phyloP scores from a whole-genome alignment of 2,113 vertebrate genomes.

The Actenoides lindsayi region DNA sequence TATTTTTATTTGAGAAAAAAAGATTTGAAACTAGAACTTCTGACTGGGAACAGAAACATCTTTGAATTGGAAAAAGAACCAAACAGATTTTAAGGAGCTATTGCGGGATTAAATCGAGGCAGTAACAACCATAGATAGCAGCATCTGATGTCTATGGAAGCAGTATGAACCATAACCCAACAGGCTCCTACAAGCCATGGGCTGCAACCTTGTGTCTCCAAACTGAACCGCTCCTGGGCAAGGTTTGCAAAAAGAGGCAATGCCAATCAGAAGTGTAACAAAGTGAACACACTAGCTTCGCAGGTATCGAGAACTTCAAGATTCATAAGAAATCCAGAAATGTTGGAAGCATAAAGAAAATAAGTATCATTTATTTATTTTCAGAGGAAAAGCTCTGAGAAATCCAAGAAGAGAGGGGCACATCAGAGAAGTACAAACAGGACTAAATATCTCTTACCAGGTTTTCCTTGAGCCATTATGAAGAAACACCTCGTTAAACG shows the following conservation, averaged over 20 bases:
- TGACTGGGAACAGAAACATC: neutral
- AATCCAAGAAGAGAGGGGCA: neutral
- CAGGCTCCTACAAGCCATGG: neutral
- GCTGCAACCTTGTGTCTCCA: neutral
- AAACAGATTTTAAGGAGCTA: neutral
- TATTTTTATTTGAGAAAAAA: neutral
- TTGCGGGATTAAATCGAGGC: neutral
- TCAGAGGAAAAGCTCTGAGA: neutral
- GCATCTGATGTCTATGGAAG: neutral
- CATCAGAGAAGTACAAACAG: neutral
- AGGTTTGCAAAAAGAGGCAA: neutral
- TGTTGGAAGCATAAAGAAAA: neutral
- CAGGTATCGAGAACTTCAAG: neutral
- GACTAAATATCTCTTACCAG: neutral
- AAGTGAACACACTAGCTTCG: neutral
- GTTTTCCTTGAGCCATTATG: neutral
- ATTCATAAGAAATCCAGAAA: neutral
- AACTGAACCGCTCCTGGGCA: neutral
- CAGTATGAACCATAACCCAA: neutral
- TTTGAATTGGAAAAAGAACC: neutral
- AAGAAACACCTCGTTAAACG: neutral
- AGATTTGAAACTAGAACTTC: neutral
- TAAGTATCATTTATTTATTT: neutral
- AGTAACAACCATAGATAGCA: neutral
- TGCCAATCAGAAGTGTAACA: neutral